A percentile compares a stretch with the other conserved stretches of the same genome.
phyloP scores from a whole-genome alignment of 2,797 vertebrate species.

The Coreius guichenoti region DNA sequence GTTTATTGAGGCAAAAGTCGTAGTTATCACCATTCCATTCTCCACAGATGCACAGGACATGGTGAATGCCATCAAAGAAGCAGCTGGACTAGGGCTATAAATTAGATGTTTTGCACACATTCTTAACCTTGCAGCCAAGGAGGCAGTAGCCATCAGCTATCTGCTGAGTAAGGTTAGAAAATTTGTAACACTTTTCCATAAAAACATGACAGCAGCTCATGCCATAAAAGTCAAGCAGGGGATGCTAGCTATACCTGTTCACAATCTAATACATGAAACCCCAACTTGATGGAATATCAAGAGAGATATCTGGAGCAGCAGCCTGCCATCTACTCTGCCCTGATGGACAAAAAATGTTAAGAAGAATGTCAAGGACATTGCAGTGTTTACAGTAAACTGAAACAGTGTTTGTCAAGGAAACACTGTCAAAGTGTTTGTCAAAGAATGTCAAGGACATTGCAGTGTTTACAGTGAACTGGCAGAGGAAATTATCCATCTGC shows the following conservation, averaged over 20 bases:
- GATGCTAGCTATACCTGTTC: conserved; percentile 34
- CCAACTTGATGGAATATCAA: no score
- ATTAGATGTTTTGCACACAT: conserved; percentile 5
- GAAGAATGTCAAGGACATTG: no score
- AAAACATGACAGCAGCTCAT: neutral
- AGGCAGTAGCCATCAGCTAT: neutral
- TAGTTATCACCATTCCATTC: conserved; percentile 1
- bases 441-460: no score
- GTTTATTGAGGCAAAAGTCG: no score
- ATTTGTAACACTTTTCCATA: neutral
- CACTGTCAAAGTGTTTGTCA: no score
- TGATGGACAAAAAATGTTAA: no score
- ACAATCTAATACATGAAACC: conserved; percentile 35
- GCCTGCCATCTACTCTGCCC: no score
- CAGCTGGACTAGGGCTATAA: conserved; percentile 1
- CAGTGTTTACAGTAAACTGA: no score
- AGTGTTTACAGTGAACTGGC: no score
- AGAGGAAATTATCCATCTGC: no score
- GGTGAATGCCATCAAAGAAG: conserved; percentile 15
- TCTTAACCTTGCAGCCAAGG: neutral
- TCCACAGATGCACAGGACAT: neutral
- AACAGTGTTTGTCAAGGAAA: no score
- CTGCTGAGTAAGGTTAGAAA: neutral
- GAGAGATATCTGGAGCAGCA: no score
- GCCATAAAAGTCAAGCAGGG: conserved; percentile 22